Evolutionary conservation across 1,140 invertebrate genomes (phyloP).

Genomic region (Laupala kohalensis): DNA sequence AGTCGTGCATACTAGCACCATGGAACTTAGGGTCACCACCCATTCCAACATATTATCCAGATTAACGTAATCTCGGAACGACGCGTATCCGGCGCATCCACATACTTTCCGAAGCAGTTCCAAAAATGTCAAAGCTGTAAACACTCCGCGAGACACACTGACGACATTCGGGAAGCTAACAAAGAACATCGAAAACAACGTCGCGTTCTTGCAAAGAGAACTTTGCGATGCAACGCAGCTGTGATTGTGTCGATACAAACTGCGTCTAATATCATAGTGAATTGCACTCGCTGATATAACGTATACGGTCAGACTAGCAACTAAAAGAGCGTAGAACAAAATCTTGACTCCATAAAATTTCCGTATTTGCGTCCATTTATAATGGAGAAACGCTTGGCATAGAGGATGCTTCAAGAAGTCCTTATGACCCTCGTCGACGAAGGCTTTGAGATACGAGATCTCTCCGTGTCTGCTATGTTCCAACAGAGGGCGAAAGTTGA

Average conservation of each 20-base stretch:
- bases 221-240: not conserved
- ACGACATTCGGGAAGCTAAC: conserved; percentile 58
- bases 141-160: conserved; percentile 52
- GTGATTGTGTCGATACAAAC: not conserved
- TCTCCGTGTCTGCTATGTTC: conserved; percentile 65
- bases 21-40: conserved; percentile 68
- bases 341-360: conserved; percentile 70
- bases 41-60: conserved; percentile 73
- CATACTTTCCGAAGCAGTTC: conserved; percentile 64
- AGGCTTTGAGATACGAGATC: conserved; percentile 66
- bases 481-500: conserved; percentile 64
- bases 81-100: conserved; percentile 59
- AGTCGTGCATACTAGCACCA: conserved; percentile 64
- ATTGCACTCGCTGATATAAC: conserved; percentile 61
- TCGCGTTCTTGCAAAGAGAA: conserved; percentile 36
- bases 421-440: conserved; percentile 71
- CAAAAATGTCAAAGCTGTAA: conserved; percentile 55
- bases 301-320: conserved; percentile 61
- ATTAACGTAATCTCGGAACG: conserved; percentile 62
- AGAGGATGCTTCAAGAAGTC: conserved; percentile 68
- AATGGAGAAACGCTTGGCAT: conserved; percentile 66
- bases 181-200: conserved; percentile 50
- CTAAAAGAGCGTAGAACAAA: conserved; percentile 65
- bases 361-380: conserved; percentile 81
- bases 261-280: conserved; percentile 52